phyloP scores from a whole-genome alignment of 2,113 vertebrate species.

The Perccottus glenii region DNA sequence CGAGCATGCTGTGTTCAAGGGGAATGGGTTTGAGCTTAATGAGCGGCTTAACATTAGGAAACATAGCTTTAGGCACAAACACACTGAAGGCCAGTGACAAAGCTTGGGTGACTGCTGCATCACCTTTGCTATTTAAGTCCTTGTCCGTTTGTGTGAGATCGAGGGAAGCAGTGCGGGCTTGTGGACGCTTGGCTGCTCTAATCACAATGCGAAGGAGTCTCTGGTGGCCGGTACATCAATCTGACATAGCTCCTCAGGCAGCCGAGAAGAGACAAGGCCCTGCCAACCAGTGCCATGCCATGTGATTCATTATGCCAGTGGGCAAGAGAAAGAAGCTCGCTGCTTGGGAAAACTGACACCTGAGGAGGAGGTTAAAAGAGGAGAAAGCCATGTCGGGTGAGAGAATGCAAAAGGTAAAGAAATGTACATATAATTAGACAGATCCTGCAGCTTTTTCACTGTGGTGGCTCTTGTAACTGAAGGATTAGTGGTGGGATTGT shows the following conservation, averaged over 20 bases:
- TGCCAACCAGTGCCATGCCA: constrained; percentile 57
- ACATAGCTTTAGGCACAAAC: constrained; percentile 68
- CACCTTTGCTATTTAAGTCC: constrained; percentile 72
- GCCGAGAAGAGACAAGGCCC: constrained; percentile 66
- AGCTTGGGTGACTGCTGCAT: constrained; percentile 64
- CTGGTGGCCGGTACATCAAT: constrained; percentile 77
- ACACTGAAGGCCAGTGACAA: constrained; percentile 58
- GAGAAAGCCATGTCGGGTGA: constrained; percentile 6
- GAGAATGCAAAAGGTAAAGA: constrained; percentile 30
- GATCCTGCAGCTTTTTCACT: constrained; percentile 32
- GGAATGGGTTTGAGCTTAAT: constrained; percentile 75
- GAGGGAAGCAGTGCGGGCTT: constrained; percentile 15
- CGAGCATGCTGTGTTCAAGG: constrained; percentile 74
- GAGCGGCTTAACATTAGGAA: constrained; percentile 76
- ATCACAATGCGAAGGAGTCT: constrained; percentile 69
- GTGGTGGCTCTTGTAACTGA: constrained; percentile 25
- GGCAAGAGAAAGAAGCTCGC: constrained; percentile 54
- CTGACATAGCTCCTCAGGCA: constrained; percentile 74
- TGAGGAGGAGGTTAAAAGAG: constrained; percentile 50
- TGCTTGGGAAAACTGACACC: constrained; percentile 62
- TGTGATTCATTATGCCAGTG: constrained; percentile 69
- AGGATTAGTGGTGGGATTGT: constrained; percentile 44
- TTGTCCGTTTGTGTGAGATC: constrained; percentile 19
- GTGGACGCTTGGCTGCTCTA: constrained; percentile 70
- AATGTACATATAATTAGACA: constrained; percentile 27